phyloP scores from a whole-genome alignment of 2,797 vertebrate genomes.

The Ctenopoma kingsleyae region DNA sequence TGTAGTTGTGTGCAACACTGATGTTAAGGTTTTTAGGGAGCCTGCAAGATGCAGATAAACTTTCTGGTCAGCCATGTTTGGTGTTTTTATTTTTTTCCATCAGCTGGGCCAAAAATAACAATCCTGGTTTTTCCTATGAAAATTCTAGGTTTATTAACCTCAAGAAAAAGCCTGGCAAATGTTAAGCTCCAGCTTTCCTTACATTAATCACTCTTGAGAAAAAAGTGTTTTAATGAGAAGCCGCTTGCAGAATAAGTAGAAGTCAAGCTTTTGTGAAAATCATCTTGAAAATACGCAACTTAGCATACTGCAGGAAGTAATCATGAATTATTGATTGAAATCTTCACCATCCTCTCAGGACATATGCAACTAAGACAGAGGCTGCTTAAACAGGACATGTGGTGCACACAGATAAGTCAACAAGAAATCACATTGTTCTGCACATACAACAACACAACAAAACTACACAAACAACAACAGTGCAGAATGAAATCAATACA shows the following conservation, averaged over 20 bases:
- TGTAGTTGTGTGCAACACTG: not conserved
- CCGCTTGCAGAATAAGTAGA: conserved; percentile 8
- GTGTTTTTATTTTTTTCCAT: not conserved
- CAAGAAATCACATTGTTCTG: conserved; percentile 8
- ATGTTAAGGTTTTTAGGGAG: not conserved
- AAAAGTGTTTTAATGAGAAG: not conserved
- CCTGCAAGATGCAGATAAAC: conserved; percentile 35
- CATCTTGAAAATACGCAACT: conserved; percentile 41
- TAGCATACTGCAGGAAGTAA: conserved; percentile 47
- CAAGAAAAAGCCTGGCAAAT: not conserved
- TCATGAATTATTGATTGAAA: conserved; percentile 62
- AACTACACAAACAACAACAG: not conserved
- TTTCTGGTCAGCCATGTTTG: not conserved
- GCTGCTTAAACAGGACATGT: conserved; percentile 14
- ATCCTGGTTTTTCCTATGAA: not conserved
- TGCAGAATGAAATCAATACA: conserved; percentile 10
- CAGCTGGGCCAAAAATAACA: not conserved
- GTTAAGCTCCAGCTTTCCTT: not conserved
- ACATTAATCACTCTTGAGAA: conserved; percentile 11
- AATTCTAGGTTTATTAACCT: conserved; percentile 4
- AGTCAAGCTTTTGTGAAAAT: conserved; percentile 7
- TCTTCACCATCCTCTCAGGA: conserved; percentile 41
- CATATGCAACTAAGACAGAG: conserved; percentile 15
- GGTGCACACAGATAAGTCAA: conserved; percentile 19
- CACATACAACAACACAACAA: not conserved